Base-by-base conservation (phyloP, 2,888 invertebrate species). In the Ellobium chinense region DNA sequence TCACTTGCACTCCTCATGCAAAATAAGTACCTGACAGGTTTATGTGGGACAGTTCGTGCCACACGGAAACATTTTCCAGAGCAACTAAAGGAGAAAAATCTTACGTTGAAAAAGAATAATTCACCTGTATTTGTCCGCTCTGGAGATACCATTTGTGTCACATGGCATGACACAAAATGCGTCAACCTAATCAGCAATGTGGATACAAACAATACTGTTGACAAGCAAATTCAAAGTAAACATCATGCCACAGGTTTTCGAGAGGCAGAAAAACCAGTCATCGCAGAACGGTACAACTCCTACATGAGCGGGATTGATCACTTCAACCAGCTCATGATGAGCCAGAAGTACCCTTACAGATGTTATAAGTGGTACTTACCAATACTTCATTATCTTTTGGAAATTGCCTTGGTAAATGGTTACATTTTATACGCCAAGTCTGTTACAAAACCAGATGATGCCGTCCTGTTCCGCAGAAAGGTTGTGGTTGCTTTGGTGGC, bases 151-250 rank as follows among this genome's bases (percentile, higher is more conserved):
- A 60, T 86, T 1, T 60, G 84, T 5, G 85, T 85, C 80, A 80
- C 81, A n/a, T 84, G 83, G 86, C 82, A 82, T 31, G 85, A 85
- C 60, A 83, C 81, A n/a, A 86, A 85, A 39, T 65, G 84, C 9
- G 85, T 83, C 14, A 31, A 27, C 29, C 37, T 77, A 24, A 24
- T 81, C n/a, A 69, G 39, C 9, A 65, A 72, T 39, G 63, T 66
- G 60, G 68, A 81, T 68, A 58, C 54, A 24, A 58, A 77, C 39
- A 56, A 65, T 18, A 66, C 65, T 31, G 27, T 60, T 24, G 62
- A 58, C 36, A 76, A 72, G 69, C 29, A 56, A 60, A 54, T 83
- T 34, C 60, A 73, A 27, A 46, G 39, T 18, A 63, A 63, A 68
- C 31, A 69, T 31, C 66, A 56, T 24, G n/a, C 56, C 24, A 65